Evolutionary conservation across 2,888 invertebrate genomes (phyloP).

Genomic region (Halictus ligatus): DNA sequence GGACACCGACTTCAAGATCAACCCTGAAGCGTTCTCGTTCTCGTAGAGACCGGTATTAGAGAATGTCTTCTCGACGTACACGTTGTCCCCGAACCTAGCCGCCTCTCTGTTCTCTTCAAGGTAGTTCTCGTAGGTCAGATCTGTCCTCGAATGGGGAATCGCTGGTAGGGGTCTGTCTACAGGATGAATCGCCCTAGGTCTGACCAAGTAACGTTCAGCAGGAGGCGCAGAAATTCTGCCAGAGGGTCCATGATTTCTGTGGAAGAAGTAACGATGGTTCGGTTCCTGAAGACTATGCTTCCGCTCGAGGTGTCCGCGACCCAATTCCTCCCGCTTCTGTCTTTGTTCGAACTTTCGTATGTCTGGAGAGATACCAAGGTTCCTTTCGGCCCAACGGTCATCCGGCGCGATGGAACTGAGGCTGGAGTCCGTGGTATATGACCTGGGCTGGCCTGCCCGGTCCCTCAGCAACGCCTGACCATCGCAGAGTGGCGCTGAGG

Average conservation of each 20-base stretch:
- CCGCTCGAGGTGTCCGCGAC: constrained; percentile 73
- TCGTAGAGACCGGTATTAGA: constrained; percentile 49
- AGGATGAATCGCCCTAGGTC: constrained; percentile 79
- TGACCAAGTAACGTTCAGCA: constrained; percentile 75
- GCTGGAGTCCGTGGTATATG: constrained; percentile 74
- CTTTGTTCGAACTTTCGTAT: constrained; percentile 74
- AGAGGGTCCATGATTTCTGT: constrained; percentile 78
- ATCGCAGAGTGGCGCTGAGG: neutral
- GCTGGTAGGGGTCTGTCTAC: constrained; percentile 81
- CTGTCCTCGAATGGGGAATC: constrained; percentile 77
- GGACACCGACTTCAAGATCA: constrained; percentile 75
- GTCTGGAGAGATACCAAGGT: constrained; percentile 62
- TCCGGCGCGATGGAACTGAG: constrained; percentile 77
- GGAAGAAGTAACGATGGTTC: constrained; percentile 63
- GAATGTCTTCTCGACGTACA: constrained; percentile 53
- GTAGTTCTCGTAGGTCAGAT: constrained; percentile 76
- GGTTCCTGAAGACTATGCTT: constrained; percentile 81
- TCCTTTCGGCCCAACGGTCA: constrained; percentile 77
- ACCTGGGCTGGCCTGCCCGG: constrained; percentile 60
- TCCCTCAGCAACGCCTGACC: constrained; percentile 55
- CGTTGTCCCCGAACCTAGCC: neutral
- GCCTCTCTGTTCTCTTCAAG: constrained; percentile 54
- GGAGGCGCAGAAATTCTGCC: constrained; percentile 81
- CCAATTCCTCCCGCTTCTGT: constrained; percentile 62
- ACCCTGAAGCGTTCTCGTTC: constrained; percentile 24